Evolutionary conservation across 2,113 vertebrate species (phyloP).

Genomic region (Melanostigma gelatinosum): DNA sequence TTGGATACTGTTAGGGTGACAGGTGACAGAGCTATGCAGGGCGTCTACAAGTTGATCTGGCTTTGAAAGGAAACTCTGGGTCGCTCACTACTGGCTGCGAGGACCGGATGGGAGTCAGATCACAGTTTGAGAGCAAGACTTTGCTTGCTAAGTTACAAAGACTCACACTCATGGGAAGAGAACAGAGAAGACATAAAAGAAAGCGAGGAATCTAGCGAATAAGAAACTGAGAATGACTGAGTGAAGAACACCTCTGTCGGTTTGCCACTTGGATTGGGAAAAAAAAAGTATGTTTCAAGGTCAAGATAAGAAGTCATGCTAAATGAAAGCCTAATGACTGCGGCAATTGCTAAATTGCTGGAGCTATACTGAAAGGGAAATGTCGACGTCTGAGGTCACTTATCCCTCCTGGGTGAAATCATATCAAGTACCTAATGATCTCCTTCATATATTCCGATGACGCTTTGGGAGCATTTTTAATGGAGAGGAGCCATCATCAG

Average conservation of each 20-base stretch:
- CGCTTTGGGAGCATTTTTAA: constrained; percentile 51
- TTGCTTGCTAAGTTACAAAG: constrained; percentile 31
- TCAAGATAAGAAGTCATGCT: constrained; percentile 60
- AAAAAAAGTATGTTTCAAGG: constrained; percentile 59
- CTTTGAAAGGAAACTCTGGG: constrained; percentile 37
- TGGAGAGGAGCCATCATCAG: constrained; percentile 34
- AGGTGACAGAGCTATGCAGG: constrained; percentile 3
- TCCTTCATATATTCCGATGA: constrained; percentile 52
- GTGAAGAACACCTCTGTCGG: constrained; percentile 11
- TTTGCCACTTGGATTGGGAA: constrained; percentile 27
- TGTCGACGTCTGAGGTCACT: constrained; percentile 57
- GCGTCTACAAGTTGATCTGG: constrained; percentile 22
- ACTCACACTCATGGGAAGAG: constrained; percentile 26
- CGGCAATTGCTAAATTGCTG: constrained; percentile 64
- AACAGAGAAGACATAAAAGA: constrained; percentile 29
- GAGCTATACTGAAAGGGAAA: constrained; percentile 53
- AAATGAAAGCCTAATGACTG: constrained; percentile 69
- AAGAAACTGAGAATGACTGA: constrained; percentile 15
- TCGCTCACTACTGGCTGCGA: constrained; percentile 8
- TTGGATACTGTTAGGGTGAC: constrained; percentile 15
- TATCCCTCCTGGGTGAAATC: constrained; percentile 58
- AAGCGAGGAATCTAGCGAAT: constrained; percentile 19
- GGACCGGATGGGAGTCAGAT: constrained; percentile 34
- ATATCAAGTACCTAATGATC: constrained; percentile 66
- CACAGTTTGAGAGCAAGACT: constrained; percentile 42